A percentile compares a stretch with the other conserved stretches of the same genome.
Conservation (phyloP, 2,797 vertebrate species). For the Myotis vivesi region DNA sequence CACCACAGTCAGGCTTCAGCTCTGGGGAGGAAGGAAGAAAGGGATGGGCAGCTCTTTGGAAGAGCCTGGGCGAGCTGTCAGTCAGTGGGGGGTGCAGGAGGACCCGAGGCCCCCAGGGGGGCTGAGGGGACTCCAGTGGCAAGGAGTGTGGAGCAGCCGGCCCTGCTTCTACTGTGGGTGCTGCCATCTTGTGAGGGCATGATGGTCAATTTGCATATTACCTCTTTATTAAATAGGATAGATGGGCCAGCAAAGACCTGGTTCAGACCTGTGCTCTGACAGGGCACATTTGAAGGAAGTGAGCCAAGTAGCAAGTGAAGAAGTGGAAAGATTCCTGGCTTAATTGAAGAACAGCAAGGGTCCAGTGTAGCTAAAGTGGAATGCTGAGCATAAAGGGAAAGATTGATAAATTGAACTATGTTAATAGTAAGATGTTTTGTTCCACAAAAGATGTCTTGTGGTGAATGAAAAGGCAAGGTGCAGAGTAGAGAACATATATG, state of each 20-base stretch:
- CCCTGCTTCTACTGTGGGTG: too few relatives aligned
- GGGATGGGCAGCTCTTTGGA: too few relatives aligned
- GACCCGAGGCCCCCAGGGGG: too few relatives aligned
- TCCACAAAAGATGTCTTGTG: neutral
- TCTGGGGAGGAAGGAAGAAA: too few relatives aligned
- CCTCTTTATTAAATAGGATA: too few relatives aligned
- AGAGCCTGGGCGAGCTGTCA: too few relatives aligned
- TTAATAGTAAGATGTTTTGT: neutral
- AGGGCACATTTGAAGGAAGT: neutral
- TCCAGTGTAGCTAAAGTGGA: neutral
- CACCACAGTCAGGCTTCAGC: too few relatives aligned
- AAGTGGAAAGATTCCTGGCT: neutral
- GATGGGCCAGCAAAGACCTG: neutral
- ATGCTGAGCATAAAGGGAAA: neutral
- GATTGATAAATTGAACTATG: neutral
- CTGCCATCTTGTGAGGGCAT: too few relatives aligned
- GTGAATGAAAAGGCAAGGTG: neutral
- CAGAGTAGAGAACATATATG: neutral
- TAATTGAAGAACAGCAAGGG: neutral
- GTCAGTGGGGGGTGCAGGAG: too few relatives aligned
- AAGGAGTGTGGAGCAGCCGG: too few relatives aligned
- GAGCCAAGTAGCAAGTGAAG: neutral
- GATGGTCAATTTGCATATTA: too few relatives aligned
- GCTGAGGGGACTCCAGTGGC: too few relatives aligned
- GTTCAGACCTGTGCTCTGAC: neutral